phyloP scores from a whole-genome alignment of 1,140 invertebrate species.

The Heterodera schachtii region DNA sequence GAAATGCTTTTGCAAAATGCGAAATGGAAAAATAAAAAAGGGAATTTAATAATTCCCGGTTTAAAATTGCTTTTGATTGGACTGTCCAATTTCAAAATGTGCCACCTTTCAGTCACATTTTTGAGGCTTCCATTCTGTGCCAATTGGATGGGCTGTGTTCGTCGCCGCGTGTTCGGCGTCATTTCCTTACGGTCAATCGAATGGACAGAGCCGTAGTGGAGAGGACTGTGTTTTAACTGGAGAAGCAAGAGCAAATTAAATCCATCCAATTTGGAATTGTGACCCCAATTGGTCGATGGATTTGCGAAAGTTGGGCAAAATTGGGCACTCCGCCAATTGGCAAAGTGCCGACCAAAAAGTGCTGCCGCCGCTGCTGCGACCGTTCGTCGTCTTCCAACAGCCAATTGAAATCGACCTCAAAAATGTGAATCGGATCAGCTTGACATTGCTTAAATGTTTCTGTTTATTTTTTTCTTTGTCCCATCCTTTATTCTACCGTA shows the following conservation, averaged over 20 bases:
- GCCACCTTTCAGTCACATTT: not conserved
- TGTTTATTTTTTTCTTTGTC: no score
- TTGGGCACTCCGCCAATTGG: not conserved
- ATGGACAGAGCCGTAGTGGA: not conserved
- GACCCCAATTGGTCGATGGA: not conserved
- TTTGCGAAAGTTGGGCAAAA: not conserved
- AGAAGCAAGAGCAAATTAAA: not conserved
- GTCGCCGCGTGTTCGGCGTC: not conserved
- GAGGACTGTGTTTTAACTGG: not conserved
- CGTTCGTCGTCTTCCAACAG: not conserved
- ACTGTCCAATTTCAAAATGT: no score
- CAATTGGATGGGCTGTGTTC: conserved; percentile 27
- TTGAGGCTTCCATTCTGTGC: not conserved
- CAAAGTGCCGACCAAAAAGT: not conserved
- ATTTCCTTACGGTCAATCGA: not conserved
- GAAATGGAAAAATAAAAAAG: no score
- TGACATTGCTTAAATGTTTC: no score
- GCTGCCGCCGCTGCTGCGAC: not conserved
- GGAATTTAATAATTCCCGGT: no score
- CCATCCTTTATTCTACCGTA: no score
- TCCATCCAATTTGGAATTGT: not conserved
- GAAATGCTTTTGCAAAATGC: no score
- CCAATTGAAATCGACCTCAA: not conserved
- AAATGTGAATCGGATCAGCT: no score
- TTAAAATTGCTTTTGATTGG: no score